Evolutionary conservation across 2,113 vertebrate genomes (phyloP), one percentile per base, ranked within the genome.

Genomic region (Chaenogobius annularis): DNA sequence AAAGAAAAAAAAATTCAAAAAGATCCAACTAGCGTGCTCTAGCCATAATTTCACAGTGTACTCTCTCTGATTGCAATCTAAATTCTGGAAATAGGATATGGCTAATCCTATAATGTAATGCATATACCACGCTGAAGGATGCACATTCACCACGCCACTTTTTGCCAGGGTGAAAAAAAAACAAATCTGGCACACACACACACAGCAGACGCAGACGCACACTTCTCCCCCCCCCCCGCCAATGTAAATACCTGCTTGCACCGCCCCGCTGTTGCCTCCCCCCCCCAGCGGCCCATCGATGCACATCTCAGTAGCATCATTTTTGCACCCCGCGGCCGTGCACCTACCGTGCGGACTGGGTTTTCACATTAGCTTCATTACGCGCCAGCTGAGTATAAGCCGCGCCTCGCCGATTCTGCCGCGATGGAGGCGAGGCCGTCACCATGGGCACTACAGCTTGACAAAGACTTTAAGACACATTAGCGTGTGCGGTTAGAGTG

Each of bases 1-100:
- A 74, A 89, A n/a, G 91, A 92, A 92, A 92, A 92, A 94, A 93
- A 94, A 94, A 78, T 82, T 12, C 37, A 40, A 40, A 52, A 52
- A 52, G 19, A 58, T 58, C 55, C 80, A 71, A 86, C 94, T 90
- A 92, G 94, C 93, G n/a, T 94, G 94, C 93, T 64, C 92, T 95
- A 94, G 94, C 94, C 95, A 95, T 95, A 93, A 93, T 93, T 58
- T 95, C 94, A 96, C 95, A 90, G 95, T 93, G 82, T 86, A 94
- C 93, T 86, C 94, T 93, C 93, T 94, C 94, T 96, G 95, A n/a
- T n/a, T 97, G 95, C 95, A 97, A 96, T 94, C 92, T 93, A 95
- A 93, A 93, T 93, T n/a, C 95, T 94, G 93, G 94, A 94, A 96
- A 94, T 91, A 94, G 94, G 94, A 96, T 94, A 92, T 92, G 91